Evolutionary conservation across 1,140 invertebrate species (phyloP).

Genomic region (Zaprionus inermis): DNA sequence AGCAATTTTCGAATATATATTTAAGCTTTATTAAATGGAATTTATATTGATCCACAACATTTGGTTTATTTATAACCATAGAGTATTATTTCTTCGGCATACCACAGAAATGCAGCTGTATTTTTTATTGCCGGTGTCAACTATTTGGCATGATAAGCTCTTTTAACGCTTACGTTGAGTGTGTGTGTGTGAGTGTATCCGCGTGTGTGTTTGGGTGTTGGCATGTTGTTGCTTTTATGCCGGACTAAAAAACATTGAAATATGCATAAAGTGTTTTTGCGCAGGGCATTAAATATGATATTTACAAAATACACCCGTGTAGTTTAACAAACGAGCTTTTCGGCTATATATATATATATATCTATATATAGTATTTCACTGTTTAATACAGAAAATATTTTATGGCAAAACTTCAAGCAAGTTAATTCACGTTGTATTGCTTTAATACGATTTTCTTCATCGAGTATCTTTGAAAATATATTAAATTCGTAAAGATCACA

Average conservation of each 20-base stretch:
- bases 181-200: background rate
- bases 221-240: conserved; percentile 1
- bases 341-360: background rate
- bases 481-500: no score
- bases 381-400: background rate
- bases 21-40: background rate
- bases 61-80: background rate
- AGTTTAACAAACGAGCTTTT: conserved; percentile 19
- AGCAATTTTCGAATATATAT: background rate
- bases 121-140: conserved; percentile 17
- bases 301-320: conserved; percentile 17
- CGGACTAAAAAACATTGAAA: conserved; percentile 30
- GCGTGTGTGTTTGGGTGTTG: background rate
- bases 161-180: conserved; percentile 24
- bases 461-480: no score
- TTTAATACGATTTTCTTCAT: no score
- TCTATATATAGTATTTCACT: background rate
- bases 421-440: no score
- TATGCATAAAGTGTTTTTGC: conserved; percentile 29
- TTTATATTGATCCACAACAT: background rate
- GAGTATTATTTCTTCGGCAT: conserved; percentile 18
- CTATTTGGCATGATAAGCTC: conserved; percentile 59
- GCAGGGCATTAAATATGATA: conserved; percentile 27
- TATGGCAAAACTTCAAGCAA: background rate
- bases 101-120: background rate